Percentiles rank a stretch among this genome's conserved stretches.
Evolutionary conservation across 2,113 vertebrate species (phyloP).

Genomic region (Embiotoca jacksoni): DNA sequence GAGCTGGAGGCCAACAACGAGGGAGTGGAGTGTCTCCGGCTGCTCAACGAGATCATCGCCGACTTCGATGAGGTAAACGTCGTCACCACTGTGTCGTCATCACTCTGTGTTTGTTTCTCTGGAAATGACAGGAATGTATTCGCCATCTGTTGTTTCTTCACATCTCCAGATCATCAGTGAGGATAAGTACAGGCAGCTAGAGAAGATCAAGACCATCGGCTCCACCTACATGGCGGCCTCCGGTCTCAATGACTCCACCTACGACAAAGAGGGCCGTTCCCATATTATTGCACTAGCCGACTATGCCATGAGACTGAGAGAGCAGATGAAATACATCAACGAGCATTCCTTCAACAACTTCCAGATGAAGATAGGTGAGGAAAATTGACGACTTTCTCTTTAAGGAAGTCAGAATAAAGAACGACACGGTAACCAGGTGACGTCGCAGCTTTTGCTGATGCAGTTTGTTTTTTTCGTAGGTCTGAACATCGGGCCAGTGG

Average conservation of each 20-base stretch:
- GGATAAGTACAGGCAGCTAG: constrained; percentile 92
- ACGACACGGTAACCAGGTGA: no score
- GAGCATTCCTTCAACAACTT: constrained; percentile 98
- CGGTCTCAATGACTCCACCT: constrained; percentile 93
- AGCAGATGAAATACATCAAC: constrained; percentile 96
- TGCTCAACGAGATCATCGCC: constrained; percentile 97
- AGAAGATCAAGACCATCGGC: constrained; percentile 97
- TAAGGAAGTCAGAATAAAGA: background rate
- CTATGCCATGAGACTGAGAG: constrained; percentile 93
- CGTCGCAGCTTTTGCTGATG: background rate
- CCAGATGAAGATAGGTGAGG: constrained; percentile 95
- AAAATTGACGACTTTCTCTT: background rate
- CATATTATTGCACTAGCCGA: constrained; percentile 92
- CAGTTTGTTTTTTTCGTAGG: constrained; percentile 77
- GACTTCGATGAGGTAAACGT: constrained; percentile 93
- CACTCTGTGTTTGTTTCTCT: no score
- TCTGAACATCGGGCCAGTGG: constrained; percentile 95
- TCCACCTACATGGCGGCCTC: constrained; percentile 98
- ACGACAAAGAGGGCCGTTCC: constrained; percentile 90
- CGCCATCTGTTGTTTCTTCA: background rate
- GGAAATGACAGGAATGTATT: background rate
- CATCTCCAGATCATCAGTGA: constrained; percentile 91
- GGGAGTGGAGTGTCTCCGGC: constrained; percentile 94
- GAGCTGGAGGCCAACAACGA: constrained; percentile 98
- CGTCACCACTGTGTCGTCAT: background rate